Evolutionary conservation across 53 echinoderm and acorn worm species (phyloP).

Genomic region (Stichopus horrens): DNA sequence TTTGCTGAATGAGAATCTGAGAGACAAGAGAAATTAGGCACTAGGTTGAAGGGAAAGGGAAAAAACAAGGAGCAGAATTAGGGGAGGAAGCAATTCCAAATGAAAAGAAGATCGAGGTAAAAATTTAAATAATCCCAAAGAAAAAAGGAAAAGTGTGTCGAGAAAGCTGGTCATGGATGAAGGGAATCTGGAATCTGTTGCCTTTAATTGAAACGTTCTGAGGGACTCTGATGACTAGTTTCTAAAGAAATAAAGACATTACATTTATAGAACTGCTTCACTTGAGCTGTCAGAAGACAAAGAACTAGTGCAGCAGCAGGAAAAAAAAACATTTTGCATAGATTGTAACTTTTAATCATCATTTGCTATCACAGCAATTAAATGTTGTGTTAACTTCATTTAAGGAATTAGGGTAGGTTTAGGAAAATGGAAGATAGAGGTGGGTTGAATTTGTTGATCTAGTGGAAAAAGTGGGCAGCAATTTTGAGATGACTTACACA

Average conservation of each 20-base stretch:
- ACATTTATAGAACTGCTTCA: not conserved
- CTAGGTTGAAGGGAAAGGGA: not conserved
- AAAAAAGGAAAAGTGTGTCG: slow-evolving; percentile 2
- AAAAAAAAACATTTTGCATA: too few species aligned
- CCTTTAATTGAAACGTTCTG: not conserved
- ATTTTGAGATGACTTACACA: too few species aligned
- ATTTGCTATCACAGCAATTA: too few species aligned
- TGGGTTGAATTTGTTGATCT: too few species aligned
- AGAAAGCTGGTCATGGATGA: not conserved
- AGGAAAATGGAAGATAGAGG: too few species aligned
- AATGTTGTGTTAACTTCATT: too few species aligned
- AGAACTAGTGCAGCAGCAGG: not conserved
- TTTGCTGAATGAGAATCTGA: not conserved
- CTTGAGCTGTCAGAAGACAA: not conserved
- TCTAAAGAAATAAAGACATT: not conserved
- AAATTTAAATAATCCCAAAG: not conserved
- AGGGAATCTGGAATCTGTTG: not conserved
- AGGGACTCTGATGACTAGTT: not conserved
- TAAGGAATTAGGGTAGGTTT: too few species aligned
- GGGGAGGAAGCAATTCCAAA: not conserved
- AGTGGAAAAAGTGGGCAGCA: too few species aligned
- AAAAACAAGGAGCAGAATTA: too few species aligned
- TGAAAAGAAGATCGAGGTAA: not conserved
- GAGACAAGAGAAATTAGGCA: not conserved
- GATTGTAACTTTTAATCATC: too few species aligned